Conservation (phyloP, 1,140 invertebrate genomes). For the Drosophila asahinai region DNA sequence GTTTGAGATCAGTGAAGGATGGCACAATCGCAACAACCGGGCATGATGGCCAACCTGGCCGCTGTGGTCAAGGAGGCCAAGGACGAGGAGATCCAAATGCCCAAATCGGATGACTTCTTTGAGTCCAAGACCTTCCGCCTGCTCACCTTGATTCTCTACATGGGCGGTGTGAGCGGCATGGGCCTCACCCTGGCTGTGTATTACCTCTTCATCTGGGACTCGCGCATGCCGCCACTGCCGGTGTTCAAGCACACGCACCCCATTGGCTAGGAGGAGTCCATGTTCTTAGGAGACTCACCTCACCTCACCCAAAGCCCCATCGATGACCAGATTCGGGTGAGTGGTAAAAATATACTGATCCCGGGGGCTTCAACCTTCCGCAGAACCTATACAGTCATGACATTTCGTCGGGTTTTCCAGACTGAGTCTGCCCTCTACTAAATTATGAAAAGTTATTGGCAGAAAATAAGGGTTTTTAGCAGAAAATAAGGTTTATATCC, state of each 20-base stretch:
- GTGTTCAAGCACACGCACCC: conserved; percentile 83
- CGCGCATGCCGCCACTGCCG: conserved; percentile 79
- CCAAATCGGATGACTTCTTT: conserved; percentile 78
- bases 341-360: conserved; percentile 22
- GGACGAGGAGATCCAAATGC: conserved; percentile 75
- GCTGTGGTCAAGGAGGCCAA: conserved; percentile 71
- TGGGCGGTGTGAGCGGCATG: conserved; percentile 78
- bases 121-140: conserved; percentile 77
- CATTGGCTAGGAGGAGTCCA: conserved; percentile 59
- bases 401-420: too few species aligned
- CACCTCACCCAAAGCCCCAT: neutral
- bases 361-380: neutral
- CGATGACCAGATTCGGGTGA: conserved; percentile 48
- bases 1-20: conserved; percentile 2
- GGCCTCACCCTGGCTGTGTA: conserved; percentile 77
- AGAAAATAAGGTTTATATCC: too few species aligned
- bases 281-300: too few species aligned
- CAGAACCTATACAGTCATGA: too few species aligned
- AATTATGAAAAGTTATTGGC: too few species aligned
- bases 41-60: conserved; percentile 47
- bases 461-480: too few species aligned
- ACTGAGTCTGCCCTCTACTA: too few species aligned
- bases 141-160: conserved; percentile 72
- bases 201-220: conserved; percentile 83
- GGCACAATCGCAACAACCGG: neutral